A percentile compares a stretch with the other conserved stretches of the same genome.
Conservation (phyloP, 2,113 vertebrate genomes). For the Catagonus wagneri region DNA sequence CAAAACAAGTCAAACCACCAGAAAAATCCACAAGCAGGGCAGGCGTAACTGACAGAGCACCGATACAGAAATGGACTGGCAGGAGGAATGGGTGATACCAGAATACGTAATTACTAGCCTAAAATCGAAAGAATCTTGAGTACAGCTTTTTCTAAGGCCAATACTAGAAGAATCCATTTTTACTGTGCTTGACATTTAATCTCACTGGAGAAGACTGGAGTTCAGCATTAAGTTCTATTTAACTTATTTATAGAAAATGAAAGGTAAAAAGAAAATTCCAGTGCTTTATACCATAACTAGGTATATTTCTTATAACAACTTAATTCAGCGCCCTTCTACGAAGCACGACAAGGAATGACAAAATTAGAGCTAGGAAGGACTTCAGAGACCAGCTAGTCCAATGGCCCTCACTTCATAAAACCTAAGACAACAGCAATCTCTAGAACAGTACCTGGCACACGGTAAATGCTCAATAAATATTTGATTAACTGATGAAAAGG, state of each 20-base stretch:
- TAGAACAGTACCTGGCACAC: background rate
- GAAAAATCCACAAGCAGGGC: background rate
- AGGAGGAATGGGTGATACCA: background rate
- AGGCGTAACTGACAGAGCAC: background rate
- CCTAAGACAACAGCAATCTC: background rate
- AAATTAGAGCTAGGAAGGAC: background rate
- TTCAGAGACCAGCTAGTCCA: background rate
- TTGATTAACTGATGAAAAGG: constrained; percentile 23
- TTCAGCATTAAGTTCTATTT: constrained; percentile 37
- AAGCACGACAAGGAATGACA: constrained; percentile 27
- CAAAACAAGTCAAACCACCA: constrained; percentile 8
- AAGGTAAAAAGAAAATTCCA: constrained; percentile 40
- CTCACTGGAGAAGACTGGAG: background rate
- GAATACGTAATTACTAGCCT: background rate
- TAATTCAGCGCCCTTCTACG: background rate
- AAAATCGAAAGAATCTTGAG: constrained; percentile 16
- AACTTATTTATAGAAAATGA: constrained; percentile 8
- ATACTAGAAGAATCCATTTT: background rate
- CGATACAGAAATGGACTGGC: constrained; percentile 1
- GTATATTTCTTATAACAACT: constrained; percentile 16
- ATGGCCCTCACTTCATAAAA: constrained; percentile 9
- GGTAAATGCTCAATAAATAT: constrained; percentile 17
- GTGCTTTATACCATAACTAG: background rate
- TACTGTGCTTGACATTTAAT: background rate
- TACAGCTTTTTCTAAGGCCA: constrained; percentile 40